Percentiles rank a stretch among this genome's conserved stretches.
Conservation (phyloP, 2,797 vertebrate species). For the Arrhamphus sclerolepis region DNA sequence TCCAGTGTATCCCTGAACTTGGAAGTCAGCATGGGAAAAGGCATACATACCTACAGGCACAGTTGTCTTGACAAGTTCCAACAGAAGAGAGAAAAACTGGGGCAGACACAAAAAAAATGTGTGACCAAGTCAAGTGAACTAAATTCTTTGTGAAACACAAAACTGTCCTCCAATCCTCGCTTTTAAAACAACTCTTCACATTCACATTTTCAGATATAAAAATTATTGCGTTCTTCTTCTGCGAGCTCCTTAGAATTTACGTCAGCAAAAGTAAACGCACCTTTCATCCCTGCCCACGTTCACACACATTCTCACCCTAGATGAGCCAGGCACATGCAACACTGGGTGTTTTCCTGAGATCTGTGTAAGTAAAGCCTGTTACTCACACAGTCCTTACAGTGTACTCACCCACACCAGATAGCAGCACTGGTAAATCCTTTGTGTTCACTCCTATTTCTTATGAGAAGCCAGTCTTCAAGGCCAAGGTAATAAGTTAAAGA, state of each 20-base stretch:
- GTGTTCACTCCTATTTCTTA: constrained; percentile 5
- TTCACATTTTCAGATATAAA: neutral
- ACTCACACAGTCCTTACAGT: constrained; percentile 21
- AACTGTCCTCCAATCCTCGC: neutral
- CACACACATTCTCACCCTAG: constrained; percentile 47
- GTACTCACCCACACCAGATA: constrained; percentile 33
- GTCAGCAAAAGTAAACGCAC: neutral
- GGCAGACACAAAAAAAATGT: constrained; percentile 4
- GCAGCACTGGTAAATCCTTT: constrained; percentile 20
- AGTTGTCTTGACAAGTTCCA: constrained; percentile 48
- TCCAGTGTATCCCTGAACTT: neutral
- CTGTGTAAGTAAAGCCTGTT: constrained; percentile 18
- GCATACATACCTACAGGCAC: constrained; percentile 51
- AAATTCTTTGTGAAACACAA: constrained; percentile 3
- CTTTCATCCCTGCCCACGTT: no score
- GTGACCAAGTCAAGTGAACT: constrained; percentile 12
- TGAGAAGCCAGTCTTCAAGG: constrained; percentile 34
- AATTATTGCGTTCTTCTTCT: neutral
- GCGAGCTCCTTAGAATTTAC: neutral
- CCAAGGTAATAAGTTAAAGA: constrained; percentile 1
- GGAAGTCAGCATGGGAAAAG: constrained; percentile 38
- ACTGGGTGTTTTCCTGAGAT: constrained; percentile 24
- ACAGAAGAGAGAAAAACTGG: constrained; percentile 32
- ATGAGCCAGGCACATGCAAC: constrained; percentile 6
- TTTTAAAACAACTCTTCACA: neutral